Evolutionary conservation across 2,888 invertebrate genomes (phyloP).

Genomic region (Orthosia cruda): DNA sequence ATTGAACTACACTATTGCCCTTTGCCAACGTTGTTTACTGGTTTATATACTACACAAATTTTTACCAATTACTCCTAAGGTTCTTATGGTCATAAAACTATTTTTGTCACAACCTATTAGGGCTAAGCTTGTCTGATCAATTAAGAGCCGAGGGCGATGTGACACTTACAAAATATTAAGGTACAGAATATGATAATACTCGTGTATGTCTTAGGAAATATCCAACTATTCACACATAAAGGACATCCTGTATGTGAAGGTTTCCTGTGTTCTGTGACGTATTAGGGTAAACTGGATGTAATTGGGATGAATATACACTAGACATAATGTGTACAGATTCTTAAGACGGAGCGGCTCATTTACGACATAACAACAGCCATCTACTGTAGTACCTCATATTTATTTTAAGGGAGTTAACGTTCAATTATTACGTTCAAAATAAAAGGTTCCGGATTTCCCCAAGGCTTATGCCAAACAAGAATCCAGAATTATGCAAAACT

Average conservation of each 20-base stretch:
- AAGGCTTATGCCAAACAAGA: not conserved
- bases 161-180: slow-evolving; percentile 2
- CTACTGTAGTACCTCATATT: not conserved
- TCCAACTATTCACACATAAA: slow-evolving; percentile 17
- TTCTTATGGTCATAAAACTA: slow-evolving; percentile 15
- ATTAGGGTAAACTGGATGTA: slow-evolving; percentile 14
- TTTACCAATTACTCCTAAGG: slow-evolving; percentile 1
- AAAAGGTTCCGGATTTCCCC: not conserved
- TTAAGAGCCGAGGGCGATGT: slow-evolving; percentile 10
- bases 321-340: not conserved
- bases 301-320: slow-evolving; percentile 1
- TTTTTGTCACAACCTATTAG: slow-evolving; percentile 8
- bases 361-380: not conserved
- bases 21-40: not conserved
- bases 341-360: not conserved
- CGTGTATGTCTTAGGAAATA: slow-evolving; percentile 13
- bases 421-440: not conserved
- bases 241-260: not conserved
- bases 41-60: not conserved
- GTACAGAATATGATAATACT: slow-evolving; percentile 10
- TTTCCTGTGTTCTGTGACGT: slow-evolving; percentile 14
- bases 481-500: slow-evolving; percentile 19
- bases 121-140: slow-evolving; percentile 11
- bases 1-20: not conserved
- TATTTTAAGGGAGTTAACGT: not conserved